Base-by-base conservation (phyloP, 2,113 vertebrate species). In the Apaloderma vittatum region DNA sequence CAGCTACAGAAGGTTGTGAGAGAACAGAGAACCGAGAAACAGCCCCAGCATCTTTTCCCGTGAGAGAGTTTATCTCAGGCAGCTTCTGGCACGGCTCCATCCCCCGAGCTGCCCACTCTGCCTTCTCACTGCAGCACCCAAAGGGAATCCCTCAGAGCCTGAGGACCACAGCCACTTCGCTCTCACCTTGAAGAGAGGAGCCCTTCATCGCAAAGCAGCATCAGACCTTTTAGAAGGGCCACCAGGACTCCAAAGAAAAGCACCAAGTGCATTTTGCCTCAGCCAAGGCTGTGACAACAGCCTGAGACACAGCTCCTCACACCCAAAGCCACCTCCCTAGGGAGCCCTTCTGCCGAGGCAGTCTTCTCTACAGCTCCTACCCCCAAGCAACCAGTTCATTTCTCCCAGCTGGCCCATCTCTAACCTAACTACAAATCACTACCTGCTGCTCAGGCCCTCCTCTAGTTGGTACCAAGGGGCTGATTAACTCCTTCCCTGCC, bases 301-400 rank as follows among this genome's bases (percentile, higher is more conserved):
- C 8, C 30, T 2, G 0, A 54, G 1, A 2, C 17, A 17, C 6
- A 32, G 1, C 11, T 23, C 19, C 46, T 9, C 1, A 0, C 6
- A 22, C 9, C 4, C 37, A 86, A n/a, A 8, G 0, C 30, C 1
- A 0, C 7, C 5, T 1, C 9, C 1, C 9, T 3, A 67, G 0
- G 0, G 0, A 12, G 0, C 2, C 9, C 7, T 4, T 18, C 14
- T 63, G 1, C 48, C 40, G 43, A 51, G 16, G 10, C 21, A n/a
- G 12, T 7, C 34, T n/a, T 65, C 55, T 66, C 40, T 30, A 55
- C 1, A 51, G 15, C 27, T 21, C 32, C 27, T 37, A 15, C 1
- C 15, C 58, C 43, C 37, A 36, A 80, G 22, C 24, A 65, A 63
- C 7, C 26, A 55, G 26, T 20, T 91, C 20, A 45, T 78, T 86